These are phyloP conservation scores for Trachelus stipa DNA, from an alignment of 2,888 invertebrate genomes.

Conservation along the genomic window DNA sequence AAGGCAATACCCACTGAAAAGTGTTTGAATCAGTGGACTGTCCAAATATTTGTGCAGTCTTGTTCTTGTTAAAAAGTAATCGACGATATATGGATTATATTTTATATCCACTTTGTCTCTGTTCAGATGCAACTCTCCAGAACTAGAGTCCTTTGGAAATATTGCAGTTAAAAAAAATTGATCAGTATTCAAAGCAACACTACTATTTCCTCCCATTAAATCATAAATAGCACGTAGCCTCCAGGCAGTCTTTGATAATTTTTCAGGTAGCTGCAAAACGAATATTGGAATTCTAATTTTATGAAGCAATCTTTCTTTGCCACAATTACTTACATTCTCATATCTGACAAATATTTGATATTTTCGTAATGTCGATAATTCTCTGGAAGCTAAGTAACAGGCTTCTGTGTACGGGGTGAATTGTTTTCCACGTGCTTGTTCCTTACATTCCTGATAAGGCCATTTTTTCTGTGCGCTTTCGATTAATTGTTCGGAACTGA, in stretches of 20 bases:
- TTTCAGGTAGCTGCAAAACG: slow-evolving; percentile 48
- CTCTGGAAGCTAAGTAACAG: slow-evolving; percentile 58
- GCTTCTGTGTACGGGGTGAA: slow-evolving; percentile 56
- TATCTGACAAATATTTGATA: slow-evolving; percentile 47
- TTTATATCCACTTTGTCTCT: slow-evolving; percentile 42
- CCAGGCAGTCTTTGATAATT: slow-evolving; percentile 42
- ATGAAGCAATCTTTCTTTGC: not conserved
- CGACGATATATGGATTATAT: slow-evolving; percentile 49
- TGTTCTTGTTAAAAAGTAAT: slow-evolving; percentile 53
- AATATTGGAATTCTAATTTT: slow-evolving; percentile 13
- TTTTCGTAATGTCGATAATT: slow-evolving; percentile 59
- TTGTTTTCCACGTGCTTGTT: slow-evolving; percentile 42
- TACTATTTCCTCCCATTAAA: slow-evolving; percentile 51
- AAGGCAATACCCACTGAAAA: slow-evolving; percentile 48
- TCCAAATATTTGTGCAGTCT: slow-evolving; percentile 59
- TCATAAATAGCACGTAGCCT: slow-evolving; percentile 54
- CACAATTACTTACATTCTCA: slow-evolving; percentile 49
- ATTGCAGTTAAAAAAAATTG: slow-evolving; percentile 45
- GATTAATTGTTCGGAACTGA: slow-evolving; percentile 49
- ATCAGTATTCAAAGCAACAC: slow-evolving; percentile 31
- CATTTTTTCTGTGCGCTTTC: slow-evolving; percentile 47
- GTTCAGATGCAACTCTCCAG: slow-evolving; percentile 49
- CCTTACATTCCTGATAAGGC: slow-evolving; percentile 56
- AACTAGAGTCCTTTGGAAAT: slow-evolving; percentile 52
- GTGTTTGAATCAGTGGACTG: slow-evolving; percentile 44